Evolutionary conservation across 53 echinoderm and acorn worm species (phyloP).

Genomic region (Henricia sp.): DNA sequence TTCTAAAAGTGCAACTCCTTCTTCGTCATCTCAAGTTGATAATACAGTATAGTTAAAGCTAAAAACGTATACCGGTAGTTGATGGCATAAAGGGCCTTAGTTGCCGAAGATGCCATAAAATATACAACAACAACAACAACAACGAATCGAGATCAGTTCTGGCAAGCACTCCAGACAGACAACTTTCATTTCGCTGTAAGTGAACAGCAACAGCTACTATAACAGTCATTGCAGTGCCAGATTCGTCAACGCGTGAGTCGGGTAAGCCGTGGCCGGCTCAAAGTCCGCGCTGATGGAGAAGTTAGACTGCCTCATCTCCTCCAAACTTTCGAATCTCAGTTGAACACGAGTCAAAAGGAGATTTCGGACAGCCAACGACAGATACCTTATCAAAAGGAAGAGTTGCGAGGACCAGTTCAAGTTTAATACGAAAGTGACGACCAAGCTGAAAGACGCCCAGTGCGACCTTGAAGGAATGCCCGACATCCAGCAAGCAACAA

Average conservation of each 20-base stretch:
- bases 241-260: constrained; percentile 9
- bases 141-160: no score
- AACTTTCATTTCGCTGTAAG: no score
- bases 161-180: no score
- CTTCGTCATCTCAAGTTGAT: no score
- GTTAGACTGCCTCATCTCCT: constrained; percentile 7
- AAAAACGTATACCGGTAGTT: no score
- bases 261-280: neutral
- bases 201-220: no score
- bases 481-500: neutral
- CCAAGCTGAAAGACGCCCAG: constrained; percentile 17
- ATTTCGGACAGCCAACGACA: constrained; percentile 33
- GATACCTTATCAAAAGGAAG: constrained; percentile 9
- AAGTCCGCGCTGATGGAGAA: constrained; percentile 5
- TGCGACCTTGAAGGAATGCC: neutral
- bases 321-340: neutral
- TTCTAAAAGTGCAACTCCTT: no score
- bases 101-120: no score
- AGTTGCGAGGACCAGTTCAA: constrained; percentile 26
- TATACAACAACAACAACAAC: no score
- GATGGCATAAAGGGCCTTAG: no score
- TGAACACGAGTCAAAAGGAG: neutral
- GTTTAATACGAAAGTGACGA: constrained; percentile 8
- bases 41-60: no score
- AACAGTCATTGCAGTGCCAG: no score